phyloP scores from a whole-genome alignment of 2,113 vertebrate genomes.

The Nycticebus coucang region DNA sequence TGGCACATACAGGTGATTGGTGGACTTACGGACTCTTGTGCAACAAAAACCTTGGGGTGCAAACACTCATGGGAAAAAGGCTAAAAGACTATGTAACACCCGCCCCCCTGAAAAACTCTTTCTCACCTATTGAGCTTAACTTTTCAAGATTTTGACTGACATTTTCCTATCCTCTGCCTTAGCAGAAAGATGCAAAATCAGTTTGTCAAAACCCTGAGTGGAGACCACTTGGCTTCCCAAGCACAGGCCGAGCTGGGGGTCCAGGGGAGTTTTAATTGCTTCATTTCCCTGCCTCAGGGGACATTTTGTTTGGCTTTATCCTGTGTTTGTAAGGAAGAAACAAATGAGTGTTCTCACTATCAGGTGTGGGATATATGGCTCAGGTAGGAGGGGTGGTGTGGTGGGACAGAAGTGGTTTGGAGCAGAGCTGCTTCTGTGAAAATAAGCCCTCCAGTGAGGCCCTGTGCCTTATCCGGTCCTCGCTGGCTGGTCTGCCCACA shows the following conservation, averaged over 20 bases:
- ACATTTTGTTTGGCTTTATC: background rate
- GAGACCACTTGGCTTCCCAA: background rate
- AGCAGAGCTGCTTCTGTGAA: background rate
- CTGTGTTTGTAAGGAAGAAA: background rate
- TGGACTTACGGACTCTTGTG: rapidly evolving
- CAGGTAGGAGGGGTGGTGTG: rapidly evolving
- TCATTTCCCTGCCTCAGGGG: background rate
- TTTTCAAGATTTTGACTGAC: conserved; percentile 68
- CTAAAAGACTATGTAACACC: background rate
- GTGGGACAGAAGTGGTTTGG: rapidly evolving
- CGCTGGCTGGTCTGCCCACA: background rate
- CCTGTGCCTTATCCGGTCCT: background rate
- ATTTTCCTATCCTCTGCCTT: conserved; percentile 64
- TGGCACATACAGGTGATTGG: background rate
- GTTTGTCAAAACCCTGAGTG: background rate
- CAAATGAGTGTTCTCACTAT: background rate
- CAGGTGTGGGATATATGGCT: rapidly evolving
- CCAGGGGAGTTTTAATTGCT: background rate
- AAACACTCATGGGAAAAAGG: background rate
- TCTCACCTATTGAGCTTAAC: conserved; percentile 34
- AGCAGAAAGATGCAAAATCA: conserved; percentile 61
- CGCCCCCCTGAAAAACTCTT: background rate
- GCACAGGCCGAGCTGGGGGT: background rate
- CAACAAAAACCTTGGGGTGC: background rate
- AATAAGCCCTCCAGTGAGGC: no score